phyloP scores from a whole-genome alignment of 2,888 invertebrate genomes.

The Tenthredo livida region DNA sequence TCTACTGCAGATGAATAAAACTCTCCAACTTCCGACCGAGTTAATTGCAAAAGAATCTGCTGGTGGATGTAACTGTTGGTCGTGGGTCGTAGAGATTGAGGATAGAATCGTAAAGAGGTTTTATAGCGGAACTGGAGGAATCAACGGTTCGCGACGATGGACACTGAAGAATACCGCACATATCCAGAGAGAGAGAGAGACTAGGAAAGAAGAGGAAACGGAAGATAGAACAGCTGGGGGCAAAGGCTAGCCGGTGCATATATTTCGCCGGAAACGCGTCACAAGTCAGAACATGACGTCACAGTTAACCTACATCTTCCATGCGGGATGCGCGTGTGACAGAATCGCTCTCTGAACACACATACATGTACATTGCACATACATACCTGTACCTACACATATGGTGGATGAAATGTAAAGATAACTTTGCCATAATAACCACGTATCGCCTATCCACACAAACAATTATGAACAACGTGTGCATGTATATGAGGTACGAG shows the following conservation, averaged over 20 bases:
- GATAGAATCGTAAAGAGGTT: conserved; percentile 32
- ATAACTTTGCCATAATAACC: conserved; percentile 17
- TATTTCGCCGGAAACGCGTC: conserved; percentile 65
- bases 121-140: conserved; percentile 10
- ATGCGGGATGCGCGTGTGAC: conserved; percentile 58
- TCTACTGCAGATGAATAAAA: conserved; percentile 7
- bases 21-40: neutral
- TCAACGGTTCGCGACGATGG: neutral
- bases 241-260: conserved; percentile 61
- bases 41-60: conserved; percentile 27
- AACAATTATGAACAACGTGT: conserved; percentile 7
- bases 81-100: neutral
- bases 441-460: conserved; percentile 18
- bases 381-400: neutral
- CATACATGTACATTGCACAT: neutral
- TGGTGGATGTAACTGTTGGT: neutral
- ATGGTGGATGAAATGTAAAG: neutral
- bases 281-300: conserved; percentile 69
- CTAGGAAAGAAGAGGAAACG: neutral
- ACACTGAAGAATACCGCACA: neutral
- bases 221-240: neutral
- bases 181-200: neutral
- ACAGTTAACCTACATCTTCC: conserved; percentile 71
- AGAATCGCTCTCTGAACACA: neutral
- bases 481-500: neutral